phyloP scores from a whole-genome alignment of 2,797 vertebrate species.

The Staurois parvus region DNA sequence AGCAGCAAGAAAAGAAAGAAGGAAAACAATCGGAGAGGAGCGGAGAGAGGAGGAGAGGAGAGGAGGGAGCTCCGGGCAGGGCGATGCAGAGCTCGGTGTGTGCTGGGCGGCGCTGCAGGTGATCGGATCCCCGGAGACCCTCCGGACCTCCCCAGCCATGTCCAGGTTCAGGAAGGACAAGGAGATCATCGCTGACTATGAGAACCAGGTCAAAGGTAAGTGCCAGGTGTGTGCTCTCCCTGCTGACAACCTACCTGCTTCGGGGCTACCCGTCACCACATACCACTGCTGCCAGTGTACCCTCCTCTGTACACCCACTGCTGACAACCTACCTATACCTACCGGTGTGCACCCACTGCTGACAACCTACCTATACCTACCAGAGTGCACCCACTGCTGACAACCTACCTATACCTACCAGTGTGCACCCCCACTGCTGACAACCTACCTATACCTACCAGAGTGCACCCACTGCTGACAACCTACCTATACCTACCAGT shows the following conservation, averaged over 20 bases:
- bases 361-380: no score
- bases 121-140: conserved; percentile 13
- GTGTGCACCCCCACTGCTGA: no score
- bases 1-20: conserved; percentile 70
- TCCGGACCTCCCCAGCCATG: conserved; percentile 75
- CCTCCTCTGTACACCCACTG: no score
- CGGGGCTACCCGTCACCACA: no score
- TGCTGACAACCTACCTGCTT: not conserved
- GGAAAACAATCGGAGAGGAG: not conserved
- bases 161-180: conserved; percentile 96
- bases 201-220: conserved; percentile 97
- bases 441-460: no score
- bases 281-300: not conserved
- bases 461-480: no score
- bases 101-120: conserved; percentile 41
- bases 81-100: conserved; percentile 38
- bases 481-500: no score
- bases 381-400: not conserved
- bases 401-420: no score
- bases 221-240: not conserved
- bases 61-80: conserved; percentile 19
- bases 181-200: conserved; percentile 96
- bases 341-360: not conserved
- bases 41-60: not conserved
- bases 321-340: not conserved